Evolutionary conservation across 2,797 vertebrate species (phyloP).

Genomic region (Pipistrellus kuhlii): DNA sequence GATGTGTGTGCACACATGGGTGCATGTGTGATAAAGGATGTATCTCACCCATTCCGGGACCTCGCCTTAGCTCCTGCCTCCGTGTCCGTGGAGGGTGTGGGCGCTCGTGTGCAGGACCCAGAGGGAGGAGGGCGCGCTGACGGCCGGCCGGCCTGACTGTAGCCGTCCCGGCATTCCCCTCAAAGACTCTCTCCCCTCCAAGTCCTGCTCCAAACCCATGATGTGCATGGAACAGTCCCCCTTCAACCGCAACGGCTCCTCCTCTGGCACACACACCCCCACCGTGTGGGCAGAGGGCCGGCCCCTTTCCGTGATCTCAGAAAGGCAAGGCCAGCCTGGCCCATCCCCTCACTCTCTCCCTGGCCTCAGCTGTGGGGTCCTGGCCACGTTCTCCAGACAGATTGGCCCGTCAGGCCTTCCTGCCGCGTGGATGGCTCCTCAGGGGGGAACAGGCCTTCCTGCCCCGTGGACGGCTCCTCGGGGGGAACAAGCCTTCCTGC

Average conservation of each 20-base stretch:
- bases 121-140: not conserved
- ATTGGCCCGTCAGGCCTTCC: not conserved
- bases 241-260: not conserved
- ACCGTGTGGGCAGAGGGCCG: not conserved
- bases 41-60: not conserved
- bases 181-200: not conserved
- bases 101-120: fast-evolving
- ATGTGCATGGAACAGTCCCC: not conserved
- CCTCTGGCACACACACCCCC: fast-evolving
- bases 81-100: not conserved
- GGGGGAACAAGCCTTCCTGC: not conserved
- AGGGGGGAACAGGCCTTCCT: not conserved
- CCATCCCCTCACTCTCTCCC: not conserved
- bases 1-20: fast-evolving
- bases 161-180: not conserved
- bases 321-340: not conserved
- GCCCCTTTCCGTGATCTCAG: constrained; percentile 48
- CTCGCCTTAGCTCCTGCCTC: not conserved
- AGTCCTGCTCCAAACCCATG: constrained; percentile 43
- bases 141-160: not conserved
- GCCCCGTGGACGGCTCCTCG: no score
- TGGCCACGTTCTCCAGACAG: not conserved
- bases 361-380: not conserved
- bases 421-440: fast-evolving
- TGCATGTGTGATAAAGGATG: not conserved